A percentile compares a stretch with the other conserved stretches of the same genome.
phyloP scores from a whole-genome alignment of 37 sponge, comb jelly and placozoan species.

The Ephydatia muelleri region DNA sequence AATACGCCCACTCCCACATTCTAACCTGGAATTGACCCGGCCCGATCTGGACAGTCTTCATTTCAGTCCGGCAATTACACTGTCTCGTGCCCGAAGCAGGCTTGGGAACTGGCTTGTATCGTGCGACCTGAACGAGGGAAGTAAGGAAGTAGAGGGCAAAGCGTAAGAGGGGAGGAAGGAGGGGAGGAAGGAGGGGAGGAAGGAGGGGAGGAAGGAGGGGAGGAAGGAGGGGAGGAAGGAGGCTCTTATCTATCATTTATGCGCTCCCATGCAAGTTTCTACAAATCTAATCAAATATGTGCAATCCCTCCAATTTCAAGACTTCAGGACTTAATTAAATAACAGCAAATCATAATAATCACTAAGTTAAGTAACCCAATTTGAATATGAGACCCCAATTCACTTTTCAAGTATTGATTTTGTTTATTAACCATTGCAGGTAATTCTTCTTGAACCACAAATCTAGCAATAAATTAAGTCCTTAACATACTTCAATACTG shows the following conservation, averaged over 20 bases:
- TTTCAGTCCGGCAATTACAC: conserved; percentile 96
- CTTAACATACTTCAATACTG: background rate
- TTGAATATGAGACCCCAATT: too few species aligned
- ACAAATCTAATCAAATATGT: background rate
- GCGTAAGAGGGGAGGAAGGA: background rate
- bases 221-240: background rate
- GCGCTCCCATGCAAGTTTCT: background rate
- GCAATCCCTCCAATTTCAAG: too few species aligned
- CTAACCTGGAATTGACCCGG: conserved; percentile 93
- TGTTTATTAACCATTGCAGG: background rate
- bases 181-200: background rate
- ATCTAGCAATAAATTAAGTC: background rate
- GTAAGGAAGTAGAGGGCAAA: background rate
- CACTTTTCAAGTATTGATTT: too few species aligned
- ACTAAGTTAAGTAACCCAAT: too few species aligned
- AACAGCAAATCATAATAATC: background rate
- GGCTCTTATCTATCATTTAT: background rate
- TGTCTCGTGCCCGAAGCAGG: conserved; percentile 84
- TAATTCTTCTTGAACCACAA: background rate
- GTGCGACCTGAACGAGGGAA: conserved; percentile 47
- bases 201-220: background rate
- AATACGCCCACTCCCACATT: background rate
- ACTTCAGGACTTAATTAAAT: background rate
- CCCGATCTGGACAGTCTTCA: conserved; percentile 91
- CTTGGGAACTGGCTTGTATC: conserved; percentile 88